Evolutionary conservation across 1,140 invertebrate species (phyloP).

Genomic region (Drosophila pruinosa): DNA sequence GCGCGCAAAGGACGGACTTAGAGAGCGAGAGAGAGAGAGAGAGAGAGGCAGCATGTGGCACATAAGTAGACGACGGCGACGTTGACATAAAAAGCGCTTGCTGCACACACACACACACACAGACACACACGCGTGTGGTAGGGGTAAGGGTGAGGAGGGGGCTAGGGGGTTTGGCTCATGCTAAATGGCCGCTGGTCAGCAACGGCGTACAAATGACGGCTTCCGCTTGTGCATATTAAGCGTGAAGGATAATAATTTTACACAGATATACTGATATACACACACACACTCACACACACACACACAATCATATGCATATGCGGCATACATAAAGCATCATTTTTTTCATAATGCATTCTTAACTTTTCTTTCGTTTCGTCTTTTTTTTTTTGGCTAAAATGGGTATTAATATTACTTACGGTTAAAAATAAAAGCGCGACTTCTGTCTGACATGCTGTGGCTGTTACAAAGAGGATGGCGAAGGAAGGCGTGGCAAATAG

Average conservation of each 20-base stretch:
- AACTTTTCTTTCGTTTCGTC: conserved; percentile 23
- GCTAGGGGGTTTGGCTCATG: conserved; percentile 44
- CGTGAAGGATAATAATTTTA: conserved; percentile 81
- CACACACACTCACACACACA: conserved; percentile 38
- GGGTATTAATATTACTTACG: conserved; percentile 81
- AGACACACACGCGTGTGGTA: conserved; percentile 2
- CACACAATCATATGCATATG: conserved; percentile 28
- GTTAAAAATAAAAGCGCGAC: conserved; percentile 74
- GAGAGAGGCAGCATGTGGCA: conserved; percentile 53
- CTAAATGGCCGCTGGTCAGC: conserved; percentile 75
- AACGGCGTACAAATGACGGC: conserved; percentile 79
- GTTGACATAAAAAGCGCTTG: conserved; percentile 62
- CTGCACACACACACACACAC: conserved; percentile 14
- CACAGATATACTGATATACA: conserved; percentile 48
- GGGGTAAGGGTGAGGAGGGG: neutral
- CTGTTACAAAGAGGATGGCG: neutral
- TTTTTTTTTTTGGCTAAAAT: conserved; percentile 54
- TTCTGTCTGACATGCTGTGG: conserved; percentile 57
- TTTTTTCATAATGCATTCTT: conserved; percentile 40
- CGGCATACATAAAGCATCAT: conserved; percentile 52
- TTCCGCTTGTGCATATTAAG: conserved; percentile 81
- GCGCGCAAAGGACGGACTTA: conserved; percentile 53
- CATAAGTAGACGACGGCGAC: conserved; percentile 68
- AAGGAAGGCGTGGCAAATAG: neutral
- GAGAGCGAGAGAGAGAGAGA: neutral